Evolutionary conservation across 2,113 vertebrate species (phyloP).

Genomic region (Chitala chitala): DNA sequence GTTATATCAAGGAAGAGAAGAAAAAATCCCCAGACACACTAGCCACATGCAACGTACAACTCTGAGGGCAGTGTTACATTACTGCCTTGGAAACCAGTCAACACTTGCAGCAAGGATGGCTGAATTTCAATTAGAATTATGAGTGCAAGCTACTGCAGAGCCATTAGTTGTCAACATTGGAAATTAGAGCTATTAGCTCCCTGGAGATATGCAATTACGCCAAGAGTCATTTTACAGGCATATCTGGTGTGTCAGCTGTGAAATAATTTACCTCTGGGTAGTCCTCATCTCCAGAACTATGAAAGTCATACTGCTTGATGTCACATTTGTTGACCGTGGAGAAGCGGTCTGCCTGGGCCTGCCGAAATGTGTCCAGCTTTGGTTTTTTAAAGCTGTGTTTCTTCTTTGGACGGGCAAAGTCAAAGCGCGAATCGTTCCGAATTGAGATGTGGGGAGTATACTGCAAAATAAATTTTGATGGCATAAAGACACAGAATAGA

Average conservation of each 20-base stretch:
- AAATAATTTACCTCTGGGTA: constrained; percentile 76
- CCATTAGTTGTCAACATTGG: no score
- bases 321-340: constrained; percentile 76
- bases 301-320: constrained; percentile 92
- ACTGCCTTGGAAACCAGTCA: no score
- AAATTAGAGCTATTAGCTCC: no score
- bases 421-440: constrained; percentile 69
- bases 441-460: constrained; percentile 71
- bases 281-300: constrained; percentile 90
- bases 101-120: no score
- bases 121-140: no score
- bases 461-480: constrained; percentile 52
- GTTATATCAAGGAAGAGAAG: not conserved
- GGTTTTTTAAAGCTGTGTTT: constrained; percentile 76
- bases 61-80: no score
- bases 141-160: no score
- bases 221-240: no score
- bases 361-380: constrained; percentile 65
- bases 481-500: no score
- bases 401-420: constrained; percentile 77
- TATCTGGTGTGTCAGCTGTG: not conserved
- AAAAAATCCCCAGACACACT: no score
- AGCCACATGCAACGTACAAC: no score
- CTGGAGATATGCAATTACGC: no score
- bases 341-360: constrained; percentile 64